Evolutionary conservation across 1,140 invertebrate genomes (phyloP).

Genomic region (Octopus sinensis): DNA sequence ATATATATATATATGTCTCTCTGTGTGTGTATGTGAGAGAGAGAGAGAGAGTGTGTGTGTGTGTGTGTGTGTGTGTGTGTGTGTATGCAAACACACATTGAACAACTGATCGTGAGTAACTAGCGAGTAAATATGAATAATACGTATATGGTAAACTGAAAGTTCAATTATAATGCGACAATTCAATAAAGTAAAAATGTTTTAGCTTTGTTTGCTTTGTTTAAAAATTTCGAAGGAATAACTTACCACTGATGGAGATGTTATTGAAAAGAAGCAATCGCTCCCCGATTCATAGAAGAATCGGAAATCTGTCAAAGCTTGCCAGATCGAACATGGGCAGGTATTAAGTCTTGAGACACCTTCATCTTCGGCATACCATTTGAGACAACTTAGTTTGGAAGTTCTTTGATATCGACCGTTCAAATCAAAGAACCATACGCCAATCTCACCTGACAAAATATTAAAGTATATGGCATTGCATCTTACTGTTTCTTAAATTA

Average conservation of each 20-base stretch:
- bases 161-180: too few species aligned
- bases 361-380: neutral
- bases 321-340: neutral
- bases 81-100: neutral
- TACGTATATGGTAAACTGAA: too few species aligned
- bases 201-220: too few species aligned
- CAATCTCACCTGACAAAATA: neutral
- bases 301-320: neutral
- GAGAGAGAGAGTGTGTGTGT: too few species aligned
- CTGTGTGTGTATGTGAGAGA: too few species aligned
- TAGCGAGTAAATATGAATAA: too few species aligned
- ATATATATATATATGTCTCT: too few species aligned
- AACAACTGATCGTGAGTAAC: neutral
- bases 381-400: neutral
- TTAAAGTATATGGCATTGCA: too few species aligned
- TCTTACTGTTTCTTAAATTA: too few species aligned
- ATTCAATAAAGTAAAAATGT: too few species aligned
- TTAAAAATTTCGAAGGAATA: too few species aligned
- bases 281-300: neutral
- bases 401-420: neutral
- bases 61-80: neutral
- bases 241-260: too few species aligned
- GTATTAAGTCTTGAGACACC: neutral
- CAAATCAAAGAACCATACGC: neutral
- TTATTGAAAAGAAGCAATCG: neutral